A percentile compares a stretch with the other conserved stretches of the same genome.
Evolutionary conservation across 2,888 invertebrate genomes (phyloP).

Genomic region (Stenchaetothrips biformis): DNA sequence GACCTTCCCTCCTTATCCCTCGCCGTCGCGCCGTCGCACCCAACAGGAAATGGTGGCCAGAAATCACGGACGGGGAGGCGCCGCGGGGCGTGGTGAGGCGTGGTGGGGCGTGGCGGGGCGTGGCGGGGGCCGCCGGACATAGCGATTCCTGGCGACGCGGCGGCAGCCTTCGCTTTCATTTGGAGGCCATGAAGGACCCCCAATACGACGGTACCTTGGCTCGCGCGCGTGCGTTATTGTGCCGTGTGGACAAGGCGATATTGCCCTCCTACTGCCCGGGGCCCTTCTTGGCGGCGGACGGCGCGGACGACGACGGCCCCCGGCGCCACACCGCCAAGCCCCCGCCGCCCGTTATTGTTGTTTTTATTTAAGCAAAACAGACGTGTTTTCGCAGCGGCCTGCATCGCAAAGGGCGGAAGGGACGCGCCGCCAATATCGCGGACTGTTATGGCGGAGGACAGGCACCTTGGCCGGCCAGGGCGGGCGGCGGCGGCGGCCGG

Average conservation of each 20-base stretch:
- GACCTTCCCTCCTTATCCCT: not conserved
- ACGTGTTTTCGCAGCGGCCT: constrained; percentile 11
- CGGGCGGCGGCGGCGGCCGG: not conserved
- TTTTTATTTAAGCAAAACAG: constrained; percentile 22
- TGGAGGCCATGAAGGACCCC: not conserved
- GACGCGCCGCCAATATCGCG: not conserved
- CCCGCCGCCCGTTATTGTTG: not conserved
- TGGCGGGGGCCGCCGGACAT: not conserved
- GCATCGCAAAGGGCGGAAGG: not conserved
- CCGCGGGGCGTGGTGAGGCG: not conserved
- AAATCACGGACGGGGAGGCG: not conserved
- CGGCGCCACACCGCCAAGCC: not conserved
- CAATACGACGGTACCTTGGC: not conserved
- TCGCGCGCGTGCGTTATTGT: not conserved
- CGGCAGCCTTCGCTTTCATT: not conserved
- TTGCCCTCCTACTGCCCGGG: not conserved
- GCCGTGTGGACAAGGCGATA: not conserved
- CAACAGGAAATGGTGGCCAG: constrained; percentile 24
- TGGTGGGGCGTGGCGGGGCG: not conserved
- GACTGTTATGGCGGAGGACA: not conserved
- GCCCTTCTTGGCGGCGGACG: not conserved
- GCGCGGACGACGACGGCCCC: not conserved
- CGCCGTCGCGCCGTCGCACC: not conserved
- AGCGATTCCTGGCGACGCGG: not conserved
- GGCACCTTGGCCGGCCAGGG: not conserved